phyloP scores from a whole-genome alignment of 2,113 vertebrate species.

The Labrus mixtus region DNA sequence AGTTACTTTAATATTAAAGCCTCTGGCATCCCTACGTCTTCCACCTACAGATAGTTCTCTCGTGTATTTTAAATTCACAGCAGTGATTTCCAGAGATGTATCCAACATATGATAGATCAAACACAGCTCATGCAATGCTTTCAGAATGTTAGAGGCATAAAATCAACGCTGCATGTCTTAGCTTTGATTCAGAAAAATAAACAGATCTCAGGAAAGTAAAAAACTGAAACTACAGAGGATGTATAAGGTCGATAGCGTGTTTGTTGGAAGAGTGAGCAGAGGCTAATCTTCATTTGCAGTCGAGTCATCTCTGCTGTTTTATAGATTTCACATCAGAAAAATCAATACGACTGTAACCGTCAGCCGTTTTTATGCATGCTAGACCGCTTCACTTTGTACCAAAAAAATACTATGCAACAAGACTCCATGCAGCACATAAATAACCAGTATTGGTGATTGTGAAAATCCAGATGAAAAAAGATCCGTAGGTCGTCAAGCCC shows the following conservation, averaged over 20 bases:
- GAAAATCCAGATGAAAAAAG: too few species aligned
- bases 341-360: constrained; percentile 20
- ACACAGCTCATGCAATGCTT: neutral
- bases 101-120: neutral
- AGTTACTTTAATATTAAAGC: constrained; percentile 21
- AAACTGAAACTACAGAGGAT: neutral
- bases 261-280: constrained; percentile 9
- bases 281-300: constrained; percentile 38
- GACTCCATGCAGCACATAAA: neutral
- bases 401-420: neutral
- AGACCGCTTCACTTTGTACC: neutral
- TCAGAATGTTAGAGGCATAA: constrained; percentile 4
- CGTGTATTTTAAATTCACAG: constrained; percentile 9
- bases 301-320: constrained; percentile 10
- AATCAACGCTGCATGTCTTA: neutral
- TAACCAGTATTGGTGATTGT: neutral
- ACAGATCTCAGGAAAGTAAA: neutral
- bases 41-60: constrained; percentile 1
- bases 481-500: too few species aligned
- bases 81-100: neutral
- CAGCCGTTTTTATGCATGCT: constrained; percentile 6
- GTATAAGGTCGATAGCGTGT: neutral
- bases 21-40: neutral
- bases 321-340: constrained; percentile 28
- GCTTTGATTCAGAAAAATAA: constrained; percentile 5